Conservation (phyloP, 2,797 vertebrate genomes). For the Falco cherrug region DNA sequence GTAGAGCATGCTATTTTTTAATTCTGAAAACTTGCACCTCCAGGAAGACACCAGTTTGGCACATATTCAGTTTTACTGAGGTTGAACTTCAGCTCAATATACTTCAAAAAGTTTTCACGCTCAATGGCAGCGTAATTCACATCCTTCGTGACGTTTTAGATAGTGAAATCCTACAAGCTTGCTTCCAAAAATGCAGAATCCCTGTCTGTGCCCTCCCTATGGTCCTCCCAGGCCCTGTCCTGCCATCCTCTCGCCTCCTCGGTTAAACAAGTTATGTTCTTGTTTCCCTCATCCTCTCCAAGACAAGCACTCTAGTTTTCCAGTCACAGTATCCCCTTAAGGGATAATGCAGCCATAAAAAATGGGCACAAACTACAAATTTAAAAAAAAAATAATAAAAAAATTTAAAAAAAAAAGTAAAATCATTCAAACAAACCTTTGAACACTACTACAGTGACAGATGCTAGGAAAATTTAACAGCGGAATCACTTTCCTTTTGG, state of each 20-base stretch:
- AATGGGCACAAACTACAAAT: background rate
- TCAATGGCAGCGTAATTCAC: background rate
- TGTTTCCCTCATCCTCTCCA: background rate
- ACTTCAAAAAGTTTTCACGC: background rate
- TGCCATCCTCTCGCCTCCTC: background rate
- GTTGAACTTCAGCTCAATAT: background rate
- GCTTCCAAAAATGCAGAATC: background rate
- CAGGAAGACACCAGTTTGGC: background rate
- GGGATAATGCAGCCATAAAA: background rate
- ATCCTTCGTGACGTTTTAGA: background rate
- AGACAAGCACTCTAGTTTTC: background rate
- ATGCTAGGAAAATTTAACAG: background rate
- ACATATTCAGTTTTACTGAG: background rate
- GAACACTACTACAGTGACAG: background rate
- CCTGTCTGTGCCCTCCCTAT: accelerated
- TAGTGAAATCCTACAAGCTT: background rate
- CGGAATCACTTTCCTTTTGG: background rate
- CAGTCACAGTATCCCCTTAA: background rate
- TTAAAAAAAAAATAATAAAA: background rate
- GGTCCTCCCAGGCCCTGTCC: background rate
- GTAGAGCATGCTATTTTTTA: background rate
- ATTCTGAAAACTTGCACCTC: background rate
- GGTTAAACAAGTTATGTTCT: background rate
- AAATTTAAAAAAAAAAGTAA: background rate
- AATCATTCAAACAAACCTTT: background rate